A percentile compares a stretch with the other conserved stretches of the same genome.
Conservation (phyloP, 1,140 invertebrate genomes). For the Samia ricini region DNA sequence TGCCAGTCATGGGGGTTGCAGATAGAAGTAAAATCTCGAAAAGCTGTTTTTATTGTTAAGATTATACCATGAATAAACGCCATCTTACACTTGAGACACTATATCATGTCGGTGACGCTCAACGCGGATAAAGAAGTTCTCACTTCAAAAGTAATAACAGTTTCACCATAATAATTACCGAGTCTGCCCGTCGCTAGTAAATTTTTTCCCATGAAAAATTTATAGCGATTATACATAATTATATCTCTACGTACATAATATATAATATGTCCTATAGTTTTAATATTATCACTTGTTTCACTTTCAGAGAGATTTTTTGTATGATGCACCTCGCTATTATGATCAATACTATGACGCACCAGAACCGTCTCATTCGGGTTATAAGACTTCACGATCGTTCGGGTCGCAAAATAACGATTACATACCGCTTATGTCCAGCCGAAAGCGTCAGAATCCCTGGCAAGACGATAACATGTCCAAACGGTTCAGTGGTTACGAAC, state of each 20-base stretch:
- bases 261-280: not conserved
- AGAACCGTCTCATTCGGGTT: not conserved
- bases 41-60: too few relatives aligned
- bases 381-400: not conserved
- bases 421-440: not conserved
- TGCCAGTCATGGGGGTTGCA: too few relatives aligned
- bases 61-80: too few relatives aligned
- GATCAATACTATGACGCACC: not conserved
- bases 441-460: slow-evolving; percentile 1
- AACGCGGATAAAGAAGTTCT: too few relatives aligned
- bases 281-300: not conserved
- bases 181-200: too few relatives aligned
- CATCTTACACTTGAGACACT: too few relatives aligned
- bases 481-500: not conserved
- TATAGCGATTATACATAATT: too few relatives aligned
- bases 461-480: not conserved
- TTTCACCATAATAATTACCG: too few relatives aligned
- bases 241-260: not conserved
- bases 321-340: not conserved
- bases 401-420: not conserved
- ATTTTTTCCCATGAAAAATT: too few relatives aligned
- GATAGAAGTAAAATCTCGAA: too few relatives aligned
- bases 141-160: too few relatives aligned
- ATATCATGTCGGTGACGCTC: too few relatives aligned
- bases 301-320: slow-evolving; percentile 1